These are phyloP conservation scores for Subanguina moxae DNA, from an alignment of 1,140 invertebrate genomes.

Conservation along the genomic window DNA sequence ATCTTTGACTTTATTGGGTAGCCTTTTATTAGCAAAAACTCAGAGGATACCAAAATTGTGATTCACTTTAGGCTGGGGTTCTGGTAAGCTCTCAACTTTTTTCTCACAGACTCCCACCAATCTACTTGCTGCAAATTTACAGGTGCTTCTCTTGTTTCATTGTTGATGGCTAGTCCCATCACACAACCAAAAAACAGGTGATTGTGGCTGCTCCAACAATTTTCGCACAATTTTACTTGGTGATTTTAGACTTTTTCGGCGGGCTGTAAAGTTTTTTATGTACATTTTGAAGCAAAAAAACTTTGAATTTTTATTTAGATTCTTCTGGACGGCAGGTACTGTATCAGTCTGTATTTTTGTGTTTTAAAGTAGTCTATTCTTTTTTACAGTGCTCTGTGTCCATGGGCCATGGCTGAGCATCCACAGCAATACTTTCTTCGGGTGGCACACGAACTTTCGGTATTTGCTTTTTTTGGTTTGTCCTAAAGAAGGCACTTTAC, in stretches of 20 bases:
- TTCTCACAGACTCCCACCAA: too few relatives aligned
- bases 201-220: too few relatives aligned
- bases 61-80: constrained; percentile 48
- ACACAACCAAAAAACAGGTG: constrained; percentile 52
- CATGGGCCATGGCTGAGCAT: constrained; percentile 54
- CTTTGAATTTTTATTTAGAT: constrained; percentile 15
- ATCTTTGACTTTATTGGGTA: constrained; percentile 61
- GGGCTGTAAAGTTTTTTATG: constrained; percentile 41
- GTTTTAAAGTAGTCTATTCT: neutral
- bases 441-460: constrained; percentile 48
- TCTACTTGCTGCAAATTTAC: too few relatives aligned
- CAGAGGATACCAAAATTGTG: too few relatives aligned
- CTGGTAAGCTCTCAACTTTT: constrained; percentile 19
- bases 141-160: constrained; percentile 51
- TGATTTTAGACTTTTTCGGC: constrained; percentile 44
- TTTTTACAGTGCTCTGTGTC: constrained; percentile 27
- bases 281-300: too few relatives aligned
- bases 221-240: too few relatives aligned
- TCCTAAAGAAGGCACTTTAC: too few relatives aligned
- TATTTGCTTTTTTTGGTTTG: constrained; percentile 24
- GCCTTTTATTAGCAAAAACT: constrained; percentile 17
- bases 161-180: constrained; percentile 58
- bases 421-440: constrained; percentile 54
- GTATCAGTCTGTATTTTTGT: neutral
- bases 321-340: constrained; percentile 51